phyloP scores from a whole-genome alignment of 2,888 invertebrate genomes.

The Cabera pusaria region DNA sequence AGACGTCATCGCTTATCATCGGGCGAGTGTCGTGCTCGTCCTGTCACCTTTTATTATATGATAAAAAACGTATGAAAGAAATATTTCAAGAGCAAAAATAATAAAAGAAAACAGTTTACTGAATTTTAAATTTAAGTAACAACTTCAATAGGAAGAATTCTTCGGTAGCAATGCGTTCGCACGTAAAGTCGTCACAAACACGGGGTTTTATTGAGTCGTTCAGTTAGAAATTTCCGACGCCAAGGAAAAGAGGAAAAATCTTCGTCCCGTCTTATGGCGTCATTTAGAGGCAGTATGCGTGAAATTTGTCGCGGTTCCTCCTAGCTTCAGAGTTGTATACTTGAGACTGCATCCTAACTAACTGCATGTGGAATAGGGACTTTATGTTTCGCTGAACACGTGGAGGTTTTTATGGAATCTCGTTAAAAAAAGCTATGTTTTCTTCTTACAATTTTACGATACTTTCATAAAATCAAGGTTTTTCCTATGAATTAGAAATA shows the following conservation, averaged over 20 bases:
- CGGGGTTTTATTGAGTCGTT: slow-evolving; percentile 54
- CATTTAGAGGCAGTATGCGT: slow-evolving; percentile 64
- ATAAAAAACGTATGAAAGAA: too few relatives aligned
- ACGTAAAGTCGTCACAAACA: slow-evolving; percentile 49
- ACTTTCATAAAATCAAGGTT: too few relatives aligned
- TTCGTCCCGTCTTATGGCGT: slow-evolving; percentile 58
- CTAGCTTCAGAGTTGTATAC: slow-evolving; percentile 20
- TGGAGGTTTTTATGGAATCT: slow-evolving; percentile 14
- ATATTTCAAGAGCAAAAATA: too few relatives aligned
- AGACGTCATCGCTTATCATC: too few relatives aligned
- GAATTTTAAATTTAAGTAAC: too few relatives aligned
- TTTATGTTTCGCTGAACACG: slow-evolving; percentile 28
- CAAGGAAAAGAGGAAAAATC: slow-evolving; percentile 51
- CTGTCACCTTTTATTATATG: too few relatives aligned
- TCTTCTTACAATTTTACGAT: too few relatives aligned
- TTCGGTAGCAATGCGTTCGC: slow-evolving; percentile 41
- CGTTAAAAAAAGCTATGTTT: slow-evolving; percentile 3
- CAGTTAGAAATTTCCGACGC: slow-evolving; percentile 60
- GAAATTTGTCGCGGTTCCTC: slow-evolving; percentile 71
- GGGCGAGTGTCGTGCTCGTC: too few relatives aligned
- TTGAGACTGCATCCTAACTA: slow-evolving; percentile 40
- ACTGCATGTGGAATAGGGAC: slow-evolving; percentile 41
- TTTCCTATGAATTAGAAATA: too few relatives aligned
- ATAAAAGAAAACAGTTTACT: too few relatives aligned
- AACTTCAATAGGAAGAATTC: too few relatives aligned